Evolutionary conservation across 2,113 vertebrate species (phyloP).

Genomic region (Lophochroa leadbeateri): DNA sequence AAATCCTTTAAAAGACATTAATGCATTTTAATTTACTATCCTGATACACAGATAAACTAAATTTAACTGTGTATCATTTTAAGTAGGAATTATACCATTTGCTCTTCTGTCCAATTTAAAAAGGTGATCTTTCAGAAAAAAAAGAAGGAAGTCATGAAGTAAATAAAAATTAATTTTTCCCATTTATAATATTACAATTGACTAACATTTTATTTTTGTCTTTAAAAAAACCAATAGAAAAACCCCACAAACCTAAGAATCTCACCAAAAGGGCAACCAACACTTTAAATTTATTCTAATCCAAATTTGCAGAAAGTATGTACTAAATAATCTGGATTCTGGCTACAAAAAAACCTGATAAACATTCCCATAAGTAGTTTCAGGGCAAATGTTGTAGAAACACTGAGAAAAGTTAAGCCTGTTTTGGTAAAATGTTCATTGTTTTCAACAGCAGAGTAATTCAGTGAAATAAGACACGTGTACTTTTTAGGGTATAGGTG

Average conservation of each 20-base stretch:
- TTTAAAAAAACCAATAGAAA: not conserved
- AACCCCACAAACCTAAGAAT: not conserved
- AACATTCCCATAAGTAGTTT: not conserved
- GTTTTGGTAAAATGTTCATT: not conserved
- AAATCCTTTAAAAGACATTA: not conserved
- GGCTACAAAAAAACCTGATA: not conserved
- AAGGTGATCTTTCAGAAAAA: not conserved
- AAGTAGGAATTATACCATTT: not conserved
- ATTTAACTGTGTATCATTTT: not conserved
- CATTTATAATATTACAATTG: not conserved
- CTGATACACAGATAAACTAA: not conserved
- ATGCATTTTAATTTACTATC: not conserved
- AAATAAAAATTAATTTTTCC: not conserved
- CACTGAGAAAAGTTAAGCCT: not conserved
- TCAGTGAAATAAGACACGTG: not conserved
- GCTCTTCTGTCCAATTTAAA: not conserved
- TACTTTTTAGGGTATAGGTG: not conserved
- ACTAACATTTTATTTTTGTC: not conserved
- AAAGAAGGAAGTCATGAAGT: not conserved
- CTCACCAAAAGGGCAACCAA: not conserved
- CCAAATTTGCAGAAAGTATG: not conserved
- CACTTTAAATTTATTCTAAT: not conserved
- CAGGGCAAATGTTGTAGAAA: not conserved
- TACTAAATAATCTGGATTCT: not conserved
- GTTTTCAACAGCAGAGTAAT: not conserved